Percentiles rank a stretch among this genome's conserved stretches.
Evolutionary conservation across 2,113 vertebrate genomes (phyloP).

Genomic region (Nycticorax nycticorax): DNA sequence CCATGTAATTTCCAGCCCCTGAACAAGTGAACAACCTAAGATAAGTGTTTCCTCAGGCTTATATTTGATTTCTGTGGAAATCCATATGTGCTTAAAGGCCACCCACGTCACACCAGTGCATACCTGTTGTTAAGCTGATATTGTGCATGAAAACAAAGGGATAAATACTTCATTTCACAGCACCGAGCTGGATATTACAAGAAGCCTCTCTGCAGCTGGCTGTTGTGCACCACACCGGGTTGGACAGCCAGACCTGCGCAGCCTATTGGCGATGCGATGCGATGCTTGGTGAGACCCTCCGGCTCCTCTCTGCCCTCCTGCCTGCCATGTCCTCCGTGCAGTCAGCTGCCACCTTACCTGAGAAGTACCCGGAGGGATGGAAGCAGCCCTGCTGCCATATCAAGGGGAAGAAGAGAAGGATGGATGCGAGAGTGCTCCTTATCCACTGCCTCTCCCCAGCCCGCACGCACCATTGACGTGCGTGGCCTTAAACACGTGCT

Average conservation of each 20-base stretch:
- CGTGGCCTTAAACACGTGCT: neutral
- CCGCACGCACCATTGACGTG: accelerated
- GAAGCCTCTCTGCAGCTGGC: neutral
- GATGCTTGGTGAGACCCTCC: neutral
- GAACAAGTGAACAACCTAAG: slow-evolving; percentile 70
- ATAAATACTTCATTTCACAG: slow-evolving; percentile 19
- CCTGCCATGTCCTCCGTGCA: accelerated
- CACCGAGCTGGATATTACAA: neutral
- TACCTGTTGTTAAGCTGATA: slow-evolving; percentile 36
- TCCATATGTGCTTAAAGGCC: slow-evolving; percentile 58
- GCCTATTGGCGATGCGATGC: neutral
- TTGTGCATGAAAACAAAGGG: slow-evolving; percentile 30
- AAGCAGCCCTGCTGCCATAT: neutral
- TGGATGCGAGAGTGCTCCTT: neutral
- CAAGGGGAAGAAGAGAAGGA: neutral
- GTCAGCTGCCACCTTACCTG: neutral
- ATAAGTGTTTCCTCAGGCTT: slow-evolving; percentile 71
- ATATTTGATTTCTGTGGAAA: slow-evolving; percentile 68
- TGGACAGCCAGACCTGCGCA: neutral
- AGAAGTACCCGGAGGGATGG: neutral
- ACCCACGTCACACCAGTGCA: slow-evolving; percentile 58
- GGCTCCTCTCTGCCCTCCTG: neutral
- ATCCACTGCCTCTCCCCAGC: neutral
- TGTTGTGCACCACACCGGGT: neutral
- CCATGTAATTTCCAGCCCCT: slow-evolving; percentile 68